Percentiles rank a stretch among this genome's conserved stretches.
These are phyloP conservation scores for Butorides virescens DNA, from an alignment of 2,113 vertebrate genomes.

Conservation along the genomic window DNA sequence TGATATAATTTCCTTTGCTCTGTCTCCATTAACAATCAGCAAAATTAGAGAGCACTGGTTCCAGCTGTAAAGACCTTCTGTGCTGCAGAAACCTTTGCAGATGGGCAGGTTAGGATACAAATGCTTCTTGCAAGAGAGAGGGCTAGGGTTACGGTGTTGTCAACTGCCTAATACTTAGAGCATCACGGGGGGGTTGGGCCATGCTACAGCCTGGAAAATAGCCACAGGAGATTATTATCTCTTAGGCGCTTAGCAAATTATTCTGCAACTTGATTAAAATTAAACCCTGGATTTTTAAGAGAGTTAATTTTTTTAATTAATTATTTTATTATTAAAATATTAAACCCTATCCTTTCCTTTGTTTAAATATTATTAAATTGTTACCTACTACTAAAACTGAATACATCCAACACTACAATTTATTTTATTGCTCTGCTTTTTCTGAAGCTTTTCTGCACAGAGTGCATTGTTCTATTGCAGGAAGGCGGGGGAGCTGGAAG, in stretches of 20 bases:
- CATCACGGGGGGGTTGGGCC: not conserved
- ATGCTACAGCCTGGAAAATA: not conserved
- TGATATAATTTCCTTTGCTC: not conserved
- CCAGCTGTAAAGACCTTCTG: not conserved
- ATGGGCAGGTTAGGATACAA: not conserved
- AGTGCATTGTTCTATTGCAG: not conserved
- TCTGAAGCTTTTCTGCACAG: not conserved
- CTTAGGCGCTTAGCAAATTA: not conserved
- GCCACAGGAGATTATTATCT: not conserved
- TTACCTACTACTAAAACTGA: not conserved
- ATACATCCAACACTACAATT: not conserved
- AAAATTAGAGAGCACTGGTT: not conserved
- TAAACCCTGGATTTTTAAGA: not conserved
- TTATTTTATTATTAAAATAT: not conserved
- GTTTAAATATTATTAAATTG: not conserved
- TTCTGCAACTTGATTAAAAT: not conserved
- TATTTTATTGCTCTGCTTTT: not conserved
- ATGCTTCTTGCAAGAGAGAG: not conserved
- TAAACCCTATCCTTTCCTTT: not conserved
- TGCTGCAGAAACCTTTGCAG: not conserved
- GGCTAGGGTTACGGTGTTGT: not conserved
- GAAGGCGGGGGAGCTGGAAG: not conserved
- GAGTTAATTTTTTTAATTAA: not conserved
- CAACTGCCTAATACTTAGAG: not conserved
- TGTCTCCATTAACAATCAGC: not conserved